Evolutionary conservation across 2,888 invertebrate species (phyloP), one percentile per base, ranked within the genome.

Genomic region (Abrostola triplasia): DNA sequence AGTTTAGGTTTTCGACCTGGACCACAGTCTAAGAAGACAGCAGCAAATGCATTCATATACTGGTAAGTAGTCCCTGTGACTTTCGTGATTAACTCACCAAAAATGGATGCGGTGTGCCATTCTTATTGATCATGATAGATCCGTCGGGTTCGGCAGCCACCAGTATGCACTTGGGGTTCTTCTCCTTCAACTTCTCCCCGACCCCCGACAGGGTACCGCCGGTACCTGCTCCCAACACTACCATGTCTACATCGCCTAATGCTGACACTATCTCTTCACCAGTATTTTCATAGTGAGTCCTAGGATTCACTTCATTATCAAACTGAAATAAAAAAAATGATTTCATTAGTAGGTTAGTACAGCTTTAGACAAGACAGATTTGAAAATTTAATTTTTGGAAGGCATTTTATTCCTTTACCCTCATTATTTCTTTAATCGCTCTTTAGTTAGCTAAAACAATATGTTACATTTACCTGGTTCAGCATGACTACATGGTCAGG

Each of bases 221-320:
- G 0, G 99, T 99, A 9, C 99, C 99, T 6, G 98, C 97, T 11
- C 97, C 97, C 35, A 93, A 86, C 49, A 98, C 96, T 58, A 98
- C 90, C 96, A 98, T 96, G 88, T 99, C 98, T 11, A 99, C 91
- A 82, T 96, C 96, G 70, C 96, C 96, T 36, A 91, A 71, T 0
- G 87, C 84, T 69, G 96, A 95, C 50, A 98, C 92, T 77, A 99
- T 99, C 95, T 99, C 99, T 70, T 96, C 96, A 0, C 96, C 99
- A 0, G 99, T 99, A 51, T 96, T 96, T 83, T 99, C 98, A 87
- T 98, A 99, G 90, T 99, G 99, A 6, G 98, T 98, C 77, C 98
- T 87, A 0, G 99, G 99, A 93, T 99, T 99, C 58, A 98, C 97
- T 24, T 97, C 92, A 92, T 99, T 99, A 7, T 97, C 96, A 88